A percentile compares a stretch with the other conserved stretches of the same genome.
Evolutionary conservation across 1,140 invertebrate species (phyloP).

Genomic region (Eueides isabella): DNA sequence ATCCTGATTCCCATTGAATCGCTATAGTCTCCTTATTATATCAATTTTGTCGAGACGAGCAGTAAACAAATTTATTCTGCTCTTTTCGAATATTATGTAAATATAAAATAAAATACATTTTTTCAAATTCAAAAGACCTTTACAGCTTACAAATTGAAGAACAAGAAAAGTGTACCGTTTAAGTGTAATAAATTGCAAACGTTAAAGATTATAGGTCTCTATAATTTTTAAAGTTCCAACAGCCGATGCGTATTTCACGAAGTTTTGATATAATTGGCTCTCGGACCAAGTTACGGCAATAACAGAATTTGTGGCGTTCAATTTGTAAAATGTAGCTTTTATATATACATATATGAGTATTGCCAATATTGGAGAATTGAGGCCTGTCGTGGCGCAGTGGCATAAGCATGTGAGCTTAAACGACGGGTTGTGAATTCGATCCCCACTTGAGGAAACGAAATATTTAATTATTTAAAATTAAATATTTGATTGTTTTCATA

Average conservation of each 20-base stretch:
- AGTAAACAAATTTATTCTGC: too few species aligned
- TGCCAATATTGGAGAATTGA: too few species aligned
- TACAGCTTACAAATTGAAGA: slow-evolving; percentile 10
- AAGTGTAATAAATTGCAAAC: slow-evolving; percentile 25
- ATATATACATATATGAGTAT: background rate
- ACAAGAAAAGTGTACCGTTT: slow-evolving; percentile 15
- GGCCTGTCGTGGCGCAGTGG: too few species aligned
- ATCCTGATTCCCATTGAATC: too few species aligned
- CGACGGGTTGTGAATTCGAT: too few species aligned
- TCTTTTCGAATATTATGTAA: too few species aligned
- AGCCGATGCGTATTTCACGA: slow-evolving; percentile 38
- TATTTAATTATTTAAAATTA: too few species aligned
- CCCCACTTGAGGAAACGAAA: too few species aligned
- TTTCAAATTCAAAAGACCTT: slow-evolving; percentile 1
- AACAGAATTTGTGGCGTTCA: slow-evolving; percentile 23
- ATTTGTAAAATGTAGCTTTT: background rate
- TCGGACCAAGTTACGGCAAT: slow-evolving; percentile 42
- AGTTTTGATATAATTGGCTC: slow-evolving; percentile 46
- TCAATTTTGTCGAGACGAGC: too few species aligned
- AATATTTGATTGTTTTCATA: too few species aligned
- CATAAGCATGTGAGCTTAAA: too few species aligned
- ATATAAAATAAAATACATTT: background rate
- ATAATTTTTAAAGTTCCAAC: slow-evolving; percentile 52
- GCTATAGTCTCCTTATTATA: too few species aligned
- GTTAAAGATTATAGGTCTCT: slow-evolving; percentile 34